Conservation (phyloP, 2,888 invertebrate genomes). For the Cataglyphis albicans region DNA sequence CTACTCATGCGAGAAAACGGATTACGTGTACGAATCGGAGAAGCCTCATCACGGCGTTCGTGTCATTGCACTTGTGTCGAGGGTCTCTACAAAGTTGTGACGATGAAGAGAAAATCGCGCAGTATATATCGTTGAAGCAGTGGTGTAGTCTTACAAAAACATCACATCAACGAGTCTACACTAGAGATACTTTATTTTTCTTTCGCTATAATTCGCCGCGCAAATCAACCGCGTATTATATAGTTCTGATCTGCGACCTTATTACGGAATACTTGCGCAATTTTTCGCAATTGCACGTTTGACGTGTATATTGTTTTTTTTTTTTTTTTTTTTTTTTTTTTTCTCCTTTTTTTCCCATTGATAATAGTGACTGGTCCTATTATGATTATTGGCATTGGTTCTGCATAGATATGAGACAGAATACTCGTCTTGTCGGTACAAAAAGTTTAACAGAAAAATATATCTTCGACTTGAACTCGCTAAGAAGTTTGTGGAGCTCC, state of each 20-base stretch:
- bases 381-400: conserved; percentile 27
- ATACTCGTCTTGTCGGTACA: conserved; percentile 31
- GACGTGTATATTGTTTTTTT: not conserved
- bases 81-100: conserved; percentile 14
- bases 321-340: not conserved
- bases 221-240: conserved; percentile 5
- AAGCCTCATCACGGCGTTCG: conserved; percentile 57
- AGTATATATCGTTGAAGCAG: conserved; percentile 39
- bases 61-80: conserved; percentile 62
- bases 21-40: conserved; percentile 24
- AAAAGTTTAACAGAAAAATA: conserved; percentile 45
- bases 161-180: conserved; percentile 14
- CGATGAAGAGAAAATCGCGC: conserved; percentile 47
- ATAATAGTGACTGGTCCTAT: conserved; percentile 30
- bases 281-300: not conserved
- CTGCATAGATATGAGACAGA: conserved; percentile 33
- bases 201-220: not conserved
- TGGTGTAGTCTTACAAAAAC: conserved; percentile 48
- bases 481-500: conserved; percentile 17
- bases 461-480: conserved; percentile 22
- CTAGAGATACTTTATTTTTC: not conserved
- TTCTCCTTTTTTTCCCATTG: not conserved
- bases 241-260: not conserved
- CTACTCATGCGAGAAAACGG: not conserved
- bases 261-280: conserved; percentile 11